Evolutionary conservation across 1,140 invertebrate species (phyloP).

Genomic region (Mizuhopecten yessoensis): DNA sequence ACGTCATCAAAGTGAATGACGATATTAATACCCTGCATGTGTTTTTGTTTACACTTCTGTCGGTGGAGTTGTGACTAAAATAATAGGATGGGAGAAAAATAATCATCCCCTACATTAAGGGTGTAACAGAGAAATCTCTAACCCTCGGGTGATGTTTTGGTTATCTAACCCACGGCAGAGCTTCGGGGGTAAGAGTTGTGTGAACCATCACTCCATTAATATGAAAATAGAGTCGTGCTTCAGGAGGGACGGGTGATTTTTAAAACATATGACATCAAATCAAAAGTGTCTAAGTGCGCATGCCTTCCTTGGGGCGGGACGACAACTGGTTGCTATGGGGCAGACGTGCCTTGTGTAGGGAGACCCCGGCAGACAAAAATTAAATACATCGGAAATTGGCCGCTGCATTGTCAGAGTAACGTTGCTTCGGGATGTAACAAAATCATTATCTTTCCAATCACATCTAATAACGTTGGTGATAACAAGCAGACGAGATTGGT

Average conservation of each 20-base stretch:
- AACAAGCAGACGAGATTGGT: constrained; percentile 18
- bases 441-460: constrained; percentile 35
- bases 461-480: constrained; percentile 17
- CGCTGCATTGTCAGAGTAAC: neutral
- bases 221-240: neutral
- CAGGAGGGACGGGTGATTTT: neutral
- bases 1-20: too few relatives aligned
- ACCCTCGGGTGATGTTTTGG: too few relatives aligned
- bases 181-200: too few relatives aligned
- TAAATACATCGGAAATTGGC: constrained; percentile 20
- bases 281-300: neutral
- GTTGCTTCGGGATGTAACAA: constrained; percentile 19
- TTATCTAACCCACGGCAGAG: too few relatives aligned
- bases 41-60: too few relatives aligned
- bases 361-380: neutral
- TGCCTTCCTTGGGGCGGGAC: neutral
- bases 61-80: too few relatives aligned
- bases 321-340: neutral
- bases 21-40: too few relatives aligned
- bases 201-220: too few relatives aligned
- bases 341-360: neutral
- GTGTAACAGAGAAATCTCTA: too few relatives aligned
- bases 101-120: too few relatives aligned
- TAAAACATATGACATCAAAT: too few relatives aligned
- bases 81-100: too few relatives aligned